A percentile compares a stretch with the other conserved stretches of the same genome.
Conservation (phyloP, 2,113 vertebrate species). For the Oncorhynchus clarkii region DNA sequence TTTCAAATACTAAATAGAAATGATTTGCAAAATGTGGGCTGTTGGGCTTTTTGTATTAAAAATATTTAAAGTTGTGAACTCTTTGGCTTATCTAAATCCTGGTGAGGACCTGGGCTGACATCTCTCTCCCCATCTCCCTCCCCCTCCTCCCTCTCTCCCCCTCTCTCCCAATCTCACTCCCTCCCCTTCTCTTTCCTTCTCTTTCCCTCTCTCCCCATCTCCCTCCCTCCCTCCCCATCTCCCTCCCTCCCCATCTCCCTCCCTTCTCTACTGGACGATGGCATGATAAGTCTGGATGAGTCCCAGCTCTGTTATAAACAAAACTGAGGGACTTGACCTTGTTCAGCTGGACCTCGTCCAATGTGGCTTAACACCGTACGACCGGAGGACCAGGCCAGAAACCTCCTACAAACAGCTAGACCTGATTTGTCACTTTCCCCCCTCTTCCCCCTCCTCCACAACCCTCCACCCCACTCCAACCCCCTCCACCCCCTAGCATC, state of each 20-base stretch:
- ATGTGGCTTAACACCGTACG: conserved; percentile 40
- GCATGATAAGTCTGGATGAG: conserved; percentile 32
- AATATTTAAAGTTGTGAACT: background rate
- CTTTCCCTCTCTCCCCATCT: no score
- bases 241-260: no score
- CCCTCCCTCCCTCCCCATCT: no score
- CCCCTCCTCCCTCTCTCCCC: no score
- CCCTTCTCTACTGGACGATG: conserved; percentile 33
- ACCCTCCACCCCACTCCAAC: accelerated
- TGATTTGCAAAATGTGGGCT: background rate
- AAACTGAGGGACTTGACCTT: conserved; percentile 31
- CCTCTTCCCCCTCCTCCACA: conserved; percentile 13
- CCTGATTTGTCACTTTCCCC: conserved; percentile 52
- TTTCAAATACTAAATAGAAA: no score
- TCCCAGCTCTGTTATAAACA: conserved; percentile 59
- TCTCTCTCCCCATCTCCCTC: background rate
- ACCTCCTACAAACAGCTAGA: conserved; percentile 53
- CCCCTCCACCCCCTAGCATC: background rate
- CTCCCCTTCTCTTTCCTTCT: no score
- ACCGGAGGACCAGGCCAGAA: conserved; percentile 36
- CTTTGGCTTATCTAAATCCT: background rate
- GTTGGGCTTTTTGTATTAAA: background rate
- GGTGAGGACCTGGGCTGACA: background rate
- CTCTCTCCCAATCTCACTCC: no score
- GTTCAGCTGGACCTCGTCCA: conserved; percentile 53